phyloP scores from a whole-genome alignment of 2,797 vertebrate species.

The Tenualosa ilisha region DNA sequence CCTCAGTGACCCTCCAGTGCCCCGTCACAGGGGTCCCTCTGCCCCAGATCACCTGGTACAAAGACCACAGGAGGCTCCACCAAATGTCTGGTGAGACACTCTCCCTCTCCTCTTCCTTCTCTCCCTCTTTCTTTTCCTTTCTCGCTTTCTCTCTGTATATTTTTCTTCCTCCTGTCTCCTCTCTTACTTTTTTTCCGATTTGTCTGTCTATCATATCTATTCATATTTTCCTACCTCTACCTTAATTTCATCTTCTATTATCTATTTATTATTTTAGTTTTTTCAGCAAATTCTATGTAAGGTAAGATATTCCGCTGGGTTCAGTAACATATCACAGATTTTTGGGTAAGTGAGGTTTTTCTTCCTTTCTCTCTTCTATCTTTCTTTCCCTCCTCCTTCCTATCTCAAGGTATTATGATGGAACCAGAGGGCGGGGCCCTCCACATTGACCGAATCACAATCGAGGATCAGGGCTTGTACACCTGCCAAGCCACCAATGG shows the following conservation, averaged over 20 bases:
- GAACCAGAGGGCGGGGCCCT: constrained; percentile 82
- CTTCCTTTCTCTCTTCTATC: not conserved
- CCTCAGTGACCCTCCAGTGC: constrained; percentile 84
- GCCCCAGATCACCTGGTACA: constrained; percentile 90
- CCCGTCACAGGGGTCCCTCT: constrained; percentile 78
- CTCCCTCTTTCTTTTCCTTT: too few relatives aligned
- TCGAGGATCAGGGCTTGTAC: constrained; percentile 90
- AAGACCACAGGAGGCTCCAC: constrained; percentile 80
- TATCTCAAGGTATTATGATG: constrained; percentile 82
- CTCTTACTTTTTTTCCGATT: not conserved
- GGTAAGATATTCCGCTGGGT: not conserved
- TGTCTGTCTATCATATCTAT: not conserved
- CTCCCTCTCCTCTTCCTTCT: not conserved
- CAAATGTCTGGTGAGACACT: constrained; percentile 83
- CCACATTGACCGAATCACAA: constrained; percentile 88
- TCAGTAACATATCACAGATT: too few relatives aligned
- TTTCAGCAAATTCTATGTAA: not conserved
- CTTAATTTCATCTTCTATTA: not conserved
- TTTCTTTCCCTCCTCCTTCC: not conserved
- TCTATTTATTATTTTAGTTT: not conserved
- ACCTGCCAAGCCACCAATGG: constrained; percentile 87
- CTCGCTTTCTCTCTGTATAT: not conserved
- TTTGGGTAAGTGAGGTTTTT: not conserved
- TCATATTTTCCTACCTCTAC: not conserved
- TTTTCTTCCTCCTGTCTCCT: not conserved